These are phyloP conservation scores for Scatophagus argus DNA, from an alignment of 2,113 vertebrate species.

Conservation along the genomic window DNA sequence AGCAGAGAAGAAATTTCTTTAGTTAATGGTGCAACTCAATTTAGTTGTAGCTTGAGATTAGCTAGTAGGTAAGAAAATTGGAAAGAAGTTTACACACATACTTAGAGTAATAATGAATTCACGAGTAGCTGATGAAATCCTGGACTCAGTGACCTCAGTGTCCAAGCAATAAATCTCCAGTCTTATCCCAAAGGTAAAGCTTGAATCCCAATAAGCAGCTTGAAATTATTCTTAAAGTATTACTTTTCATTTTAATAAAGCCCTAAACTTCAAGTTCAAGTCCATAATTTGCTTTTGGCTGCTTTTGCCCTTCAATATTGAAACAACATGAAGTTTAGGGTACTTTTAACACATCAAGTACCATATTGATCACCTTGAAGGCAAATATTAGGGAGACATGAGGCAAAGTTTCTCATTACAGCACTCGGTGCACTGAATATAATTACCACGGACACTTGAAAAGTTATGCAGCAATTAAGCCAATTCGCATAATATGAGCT, in stretches of 20 bases:
- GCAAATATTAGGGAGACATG: slow-evolving; percentile 55
- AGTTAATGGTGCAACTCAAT: neutral
- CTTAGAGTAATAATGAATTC: neutral
- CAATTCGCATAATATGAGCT: slow-evolving; percentile 36
- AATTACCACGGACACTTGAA: slow-evolving; percentile 46
- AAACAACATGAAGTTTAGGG: slow-evolving; percentile 23
- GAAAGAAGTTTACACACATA: neutral
- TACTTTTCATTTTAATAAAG: slow-evolving; percentile 30
- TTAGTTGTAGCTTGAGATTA: neutral
- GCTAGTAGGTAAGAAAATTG: neutral
- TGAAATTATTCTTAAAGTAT: slow-evolving; percentile 5
- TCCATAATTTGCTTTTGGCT: slow-evolving; percentile 44
- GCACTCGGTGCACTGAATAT: slow-evolving; percentile 26
- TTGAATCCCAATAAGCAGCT: neutral
- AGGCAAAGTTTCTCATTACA: slow-evolving; percentile 55
- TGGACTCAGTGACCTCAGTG: slow-evolving; percentile 19
- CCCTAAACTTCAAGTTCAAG: slow-evolving; percentile 16
- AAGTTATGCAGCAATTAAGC: slow-evolving; percentile 59
- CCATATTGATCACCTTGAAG: slow-evolving; percentile 58
- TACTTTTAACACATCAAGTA: slow-evolving; percentile 19
- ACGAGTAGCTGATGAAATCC: neutral
- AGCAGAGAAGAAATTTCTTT: neutral
- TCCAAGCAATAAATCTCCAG: slow-evolving; percentile 21
- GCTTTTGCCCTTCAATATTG: slow-evolving; percentile 2
- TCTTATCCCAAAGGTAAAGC: slow-evolving; percentile 16